Evolutionary conservation across 2,113 vertebrate species (phyloP).

Genomic region (Pundamilia nyererei): DNA sequence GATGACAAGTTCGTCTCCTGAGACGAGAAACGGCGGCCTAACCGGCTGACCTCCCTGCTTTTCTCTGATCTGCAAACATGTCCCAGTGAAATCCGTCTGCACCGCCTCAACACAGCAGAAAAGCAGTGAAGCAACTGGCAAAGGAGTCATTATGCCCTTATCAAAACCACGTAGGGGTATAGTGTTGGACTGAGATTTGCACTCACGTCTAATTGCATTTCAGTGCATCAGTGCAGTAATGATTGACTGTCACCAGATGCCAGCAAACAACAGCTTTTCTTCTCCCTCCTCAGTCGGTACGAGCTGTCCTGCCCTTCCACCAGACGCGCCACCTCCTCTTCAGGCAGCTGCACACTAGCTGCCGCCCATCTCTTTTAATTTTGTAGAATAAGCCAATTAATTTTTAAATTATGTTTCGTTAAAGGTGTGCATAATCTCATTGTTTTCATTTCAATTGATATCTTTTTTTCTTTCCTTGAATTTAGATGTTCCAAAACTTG

Average conservation of each 20-base stretch:
- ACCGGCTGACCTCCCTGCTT: not conserved
- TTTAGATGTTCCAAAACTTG: conserved; percentile 54
- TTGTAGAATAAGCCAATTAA: conserved; percentile 31
- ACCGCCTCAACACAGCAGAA: not conserved
- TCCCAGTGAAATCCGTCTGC: not conserved
- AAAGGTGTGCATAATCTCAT: conserved; percentile 61
- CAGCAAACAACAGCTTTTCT: conserved; percentile 36
- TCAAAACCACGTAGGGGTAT: not conserved
- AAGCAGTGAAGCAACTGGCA: not conserved
- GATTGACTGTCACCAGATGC: conserved; percentile 31
- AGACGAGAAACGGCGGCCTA: not conserved
- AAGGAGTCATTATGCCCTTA: not conserved
- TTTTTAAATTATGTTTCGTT: conserved; percentile 50
- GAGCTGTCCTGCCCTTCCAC: conserved; percentile 2
- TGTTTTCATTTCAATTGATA: conserved; percentile 30
- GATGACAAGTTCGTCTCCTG: conserved; percentile 10
- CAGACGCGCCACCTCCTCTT: not conserved
- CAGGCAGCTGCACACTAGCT: conserved; percentile 31
- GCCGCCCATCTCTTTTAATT: conserved; percentile 31
- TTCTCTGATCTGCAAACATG: conserved; percentile 60
- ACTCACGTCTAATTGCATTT: not conserved
- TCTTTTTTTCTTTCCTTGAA: conserved; percentile 16
- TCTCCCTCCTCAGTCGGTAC: not conserved
- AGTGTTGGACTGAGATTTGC: not conserved
- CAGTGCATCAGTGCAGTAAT: conserved; percentile 12